Evolutionary conservation across 2,888 invertebrate genomes (phyloP).

Genomic region (Ferrisia virgata): DNA sequence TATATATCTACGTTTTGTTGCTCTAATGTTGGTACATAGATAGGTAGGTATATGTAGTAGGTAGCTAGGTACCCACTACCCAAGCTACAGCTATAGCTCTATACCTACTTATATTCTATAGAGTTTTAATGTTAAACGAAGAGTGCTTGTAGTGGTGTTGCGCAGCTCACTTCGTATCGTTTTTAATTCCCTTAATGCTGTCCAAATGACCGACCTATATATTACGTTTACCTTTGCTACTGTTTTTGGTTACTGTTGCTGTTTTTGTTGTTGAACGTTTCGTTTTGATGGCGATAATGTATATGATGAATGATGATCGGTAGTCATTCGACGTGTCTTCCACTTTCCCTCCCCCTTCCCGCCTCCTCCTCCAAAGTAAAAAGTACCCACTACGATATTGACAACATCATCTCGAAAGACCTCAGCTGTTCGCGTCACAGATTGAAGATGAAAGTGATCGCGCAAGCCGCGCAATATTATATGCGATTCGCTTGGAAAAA

Average conservation of each 20-base stretch:
- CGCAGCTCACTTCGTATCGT: background rate
- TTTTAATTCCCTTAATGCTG: background rate
- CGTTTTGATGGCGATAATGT: background rate
- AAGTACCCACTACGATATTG: too few species aligned
- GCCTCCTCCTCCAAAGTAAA: too few species aligned
- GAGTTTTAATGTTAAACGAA: background rate
- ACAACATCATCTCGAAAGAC: too few species aligned
- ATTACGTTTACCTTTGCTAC: background rate
- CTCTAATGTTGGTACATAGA: too few species aligned
- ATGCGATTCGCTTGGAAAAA: background rate
- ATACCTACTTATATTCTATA: background rate
- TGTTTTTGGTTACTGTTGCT: too few species aligned
- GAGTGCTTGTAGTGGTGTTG: background rate
- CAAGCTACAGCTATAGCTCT: too few species aligned
- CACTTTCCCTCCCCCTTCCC: too few species aligned
- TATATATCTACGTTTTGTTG: background rate
- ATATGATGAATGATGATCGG: background rate
- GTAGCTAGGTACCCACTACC: too few species aligned
- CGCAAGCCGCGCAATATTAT: background rate
- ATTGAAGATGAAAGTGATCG: slow-evolving; percentile 25
- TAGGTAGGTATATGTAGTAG: too few species aligned
- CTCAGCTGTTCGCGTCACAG: background rate
- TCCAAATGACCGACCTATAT: slow-evolving; percentile 4
- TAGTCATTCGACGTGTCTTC: background rate
- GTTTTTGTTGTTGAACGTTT: too few species aligned